These are phyloP conservation scores for Chlamydotis undulata DNA, from an alignment of 2,113 vertebrate species.

Conservation along the genomic window DNA sequence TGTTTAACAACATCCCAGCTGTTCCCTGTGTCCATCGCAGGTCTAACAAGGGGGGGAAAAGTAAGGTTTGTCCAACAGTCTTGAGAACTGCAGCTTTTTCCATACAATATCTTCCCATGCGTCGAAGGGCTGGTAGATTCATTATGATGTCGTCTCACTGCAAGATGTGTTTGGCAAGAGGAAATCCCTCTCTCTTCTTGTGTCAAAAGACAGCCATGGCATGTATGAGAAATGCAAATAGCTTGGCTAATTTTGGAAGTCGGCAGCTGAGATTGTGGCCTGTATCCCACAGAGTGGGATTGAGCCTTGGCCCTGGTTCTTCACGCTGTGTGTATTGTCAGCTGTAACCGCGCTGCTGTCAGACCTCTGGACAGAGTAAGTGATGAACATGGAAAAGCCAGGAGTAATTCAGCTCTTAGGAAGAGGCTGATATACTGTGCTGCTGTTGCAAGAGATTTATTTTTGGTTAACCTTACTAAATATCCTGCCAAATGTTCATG, in stretches of 20 bases:
- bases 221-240: background rate
- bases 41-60: background rate
- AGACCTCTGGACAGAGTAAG: background rate
- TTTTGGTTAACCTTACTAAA: background rate
- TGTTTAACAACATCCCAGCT: background rate
- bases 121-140: slow-evolving; percentile 1
- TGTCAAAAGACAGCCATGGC: background rate
- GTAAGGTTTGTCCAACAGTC: background rate
- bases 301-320: background rate
- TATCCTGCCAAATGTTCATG: background rate
- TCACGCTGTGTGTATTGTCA: background rate
- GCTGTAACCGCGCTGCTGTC: background rate
- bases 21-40: background rate
- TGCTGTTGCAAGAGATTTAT: background rate
- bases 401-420: background rate
- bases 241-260: background rate
- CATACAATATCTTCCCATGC: background rate
- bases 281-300: background rate
- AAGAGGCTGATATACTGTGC: background rate
- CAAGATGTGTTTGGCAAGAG: background rate
- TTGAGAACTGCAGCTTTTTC: background rate
- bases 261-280: background rate
- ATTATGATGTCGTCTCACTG: background rate
- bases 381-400: background rate
- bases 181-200: background rate